Evolutionary conservation across 2,888 invertebrate genomes (phyloP).

Genomic region (Dastarcus helophoroides): DNA sequence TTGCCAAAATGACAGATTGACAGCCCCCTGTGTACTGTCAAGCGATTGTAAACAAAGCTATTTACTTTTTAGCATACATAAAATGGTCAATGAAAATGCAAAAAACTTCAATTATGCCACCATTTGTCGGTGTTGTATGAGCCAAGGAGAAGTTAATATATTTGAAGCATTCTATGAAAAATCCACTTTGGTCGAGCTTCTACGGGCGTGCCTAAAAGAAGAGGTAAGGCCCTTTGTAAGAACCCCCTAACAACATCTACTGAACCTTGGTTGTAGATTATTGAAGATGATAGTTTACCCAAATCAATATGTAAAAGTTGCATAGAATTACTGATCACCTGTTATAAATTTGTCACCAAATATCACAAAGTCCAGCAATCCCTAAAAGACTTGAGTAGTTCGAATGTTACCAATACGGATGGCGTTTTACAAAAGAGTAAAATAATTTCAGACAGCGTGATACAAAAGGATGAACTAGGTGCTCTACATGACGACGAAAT

Average conservation of each 20-base stretch:
- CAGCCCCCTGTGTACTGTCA: no score
- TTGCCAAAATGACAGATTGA: no score
- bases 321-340: slow-evolving; percentile 3
- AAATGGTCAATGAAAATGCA: no score
- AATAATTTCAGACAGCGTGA: no score
- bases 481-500: slow-evolving; percentile 1
- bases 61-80: no score
- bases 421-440: no score
- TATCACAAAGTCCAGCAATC: slow-evolving; percentile 5
- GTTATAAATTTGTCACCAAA: slow-evolving; percentile 5
- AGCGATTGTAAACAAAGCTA: no score
- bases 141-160: slow-evolving; percentile 5
- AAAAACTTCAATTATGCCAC: slow-evolving; percentile 3
- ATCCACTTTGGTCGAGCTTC: not conserved
- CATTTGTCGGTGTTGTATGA: slow-evolving; percentile 9
- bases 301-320: slow-evolving; percentile 6
- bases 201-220: no score
- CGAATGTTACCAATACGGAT: not conserved
- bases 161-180: slow-evolving; percentile 6
- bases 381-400: slow-evolving; percentile 1
- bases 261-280: slow-evolving; percentile 8
- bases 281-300: slow-evolving; percentile 2
- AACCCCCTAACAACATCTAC: no score
- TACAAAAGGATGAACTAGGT: no score
- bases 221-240: no score